A percentile compares a stretch with the other conserved stretches of the same genome.
Evolutionary conservation across 2,888 invertebrate genomes (phyloP).

Genomic region (Stratiomys singularior): DNA sequence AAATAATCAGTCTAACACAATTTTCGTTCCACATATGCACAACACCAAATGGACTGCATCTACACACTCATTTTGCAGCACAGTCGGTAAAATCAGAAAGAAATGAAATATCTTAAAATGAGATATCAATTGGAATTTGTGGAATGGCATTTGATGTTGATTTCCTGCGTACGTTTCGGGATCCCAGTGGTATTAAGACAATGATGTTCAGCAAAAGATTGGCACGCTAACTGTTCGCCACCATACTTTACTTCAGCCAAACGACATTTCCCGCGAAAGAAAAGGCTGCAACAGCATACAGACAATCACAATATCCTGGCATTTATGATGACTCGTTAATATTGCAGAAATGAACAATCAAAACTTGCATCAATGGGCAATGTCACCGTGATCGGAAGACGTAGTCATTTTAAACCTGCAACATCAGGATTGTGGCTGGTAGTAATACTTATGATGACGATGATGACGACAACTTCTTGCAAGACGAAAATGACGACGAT

Average conservation of each 20-base stretch:
- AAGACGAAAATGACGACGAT: slow-evolving; percentile 36
- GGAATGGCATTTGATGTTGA: slow-evolving; percentile 56
- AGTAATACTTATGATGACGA: slow-evolving; percentile 15
- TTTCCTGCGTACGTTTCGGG: slow-evolving; percentile 47
- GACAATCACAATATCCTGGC: background rate
- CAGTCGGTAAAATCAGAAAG: slow-evolving; percentile 53
- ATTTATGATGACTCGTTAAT: slow-evolving; percentile 43
- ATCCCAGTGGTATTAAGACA: slow-evolving; percentile 38
- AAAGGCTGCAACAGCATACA: background rate
- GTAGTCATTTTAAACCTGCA: background rate
- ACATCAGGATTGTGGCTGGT: background rate
- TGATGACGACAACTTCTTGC: slow-evolving; percentile 23
- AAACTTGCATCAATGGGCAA: slow-evolving; percentile 20
- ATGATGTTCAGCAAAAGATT: no score
- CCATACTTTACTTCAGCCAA: no score
- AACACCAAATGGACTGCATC: no score
- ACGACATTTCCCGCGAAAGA: background rate
- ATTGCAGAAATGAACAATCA: slow-evolving; percentile 41
- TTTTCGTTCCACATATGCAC: no score
- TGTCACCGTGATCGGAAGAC: background rate
- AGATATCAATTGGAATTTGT: slow-evolving; percentile 57
- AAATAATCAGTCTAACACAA: no score
- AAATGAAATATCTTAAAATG: slow-evolving; percentile 54
- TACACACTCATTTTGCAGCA: no score
- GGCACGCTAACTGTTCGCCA: background rate